Evolutionary conservation across 2,113 vertebrate genomes (phyloP).

Genomic region (Cephalopterus ornatus): DNA sequence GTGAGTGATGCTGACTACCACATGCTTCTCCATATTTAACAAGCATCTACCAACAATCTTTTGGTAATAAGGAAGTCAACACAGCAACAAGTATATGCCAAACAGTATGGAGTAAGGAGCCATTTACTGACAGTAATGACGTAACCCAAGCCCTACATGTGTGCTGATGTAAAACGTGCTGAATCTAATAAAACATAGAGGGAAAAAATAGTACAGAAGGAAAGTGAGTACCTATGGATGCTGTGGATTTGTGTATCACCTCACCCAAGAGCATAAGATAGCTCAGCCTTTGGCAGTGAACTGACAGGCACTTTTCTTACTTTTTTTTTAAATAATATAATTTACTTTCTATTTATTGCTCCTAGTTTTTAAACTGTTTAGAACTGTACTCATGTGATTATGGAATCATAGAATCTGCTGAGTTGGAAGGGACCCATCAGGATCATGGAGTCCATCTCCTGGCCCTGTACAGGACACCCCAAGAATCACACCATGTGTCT

Average conservation of each 20-base stretch:
- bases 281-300: neutral
- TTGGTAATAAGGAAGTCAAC: neutral
- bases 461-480: neutral
- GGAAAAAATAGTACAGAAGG: neutral
- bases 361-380: neutral
- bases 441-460: neutral
- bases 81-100: neutral
- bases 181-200: neutral
- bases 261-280: neutral
- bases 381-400: neutral
- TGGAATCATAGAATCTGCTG: neutral
- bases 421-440: neutral
- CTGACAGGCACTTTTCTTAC: neutral
- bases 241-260: neutral
- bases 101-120: neutral
- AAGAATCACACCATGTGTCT: neutral
- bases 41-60: neutral
- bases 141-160: neutral
- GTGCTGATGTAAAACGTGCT: neutral
- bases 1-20: neutral
- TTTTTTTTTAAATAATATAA: neutral
- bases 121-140: neutral
- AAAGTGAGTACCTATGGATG: neutral
- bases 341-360: neutral
- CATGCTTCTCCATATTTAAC: neutral